Evolutionary conservation across 2,113 vertebrate species (phyloP).

Genomic region (Salminus brasiliensis): DNA sequence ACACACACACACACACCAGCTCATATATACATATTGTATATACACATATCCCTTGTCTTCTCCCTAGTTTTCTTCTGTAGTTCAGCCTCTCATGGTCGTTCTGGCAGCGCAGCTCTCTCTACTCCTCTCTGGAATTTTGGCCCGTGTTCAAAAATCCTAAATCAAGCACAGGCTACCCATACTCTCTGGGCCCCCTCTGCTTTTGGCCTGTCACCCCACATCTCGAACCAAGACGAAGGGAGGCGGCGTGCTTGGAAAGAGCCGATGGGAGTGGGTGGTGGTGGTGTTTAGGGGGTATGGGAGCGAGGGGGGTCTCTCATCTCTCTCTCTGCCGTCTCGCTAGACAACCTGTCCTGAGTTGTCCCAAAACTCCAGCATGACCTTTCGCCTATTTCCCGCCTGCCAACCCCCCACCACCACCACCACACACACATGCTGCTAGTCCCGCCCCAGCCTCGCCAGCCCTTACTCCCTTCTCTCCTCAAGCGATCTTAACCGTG

Average conservation of each 20-base stretch:
- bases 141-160: slow-evolving; percentile 74
- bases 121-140: slow-evolving; percentile 78
- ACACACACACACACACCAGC: no score
- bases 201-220: slow-evolving; percentile 65
- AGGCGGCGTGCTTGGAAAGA: not conserved
- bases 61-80: slow-evolving; percentile 38
- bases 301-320: no score
- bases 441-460: not conserved
- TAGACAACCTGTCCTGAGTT: slow-evolving; percentile 50
- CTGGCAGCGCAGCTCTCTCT: slow-evolving; percentile 51
- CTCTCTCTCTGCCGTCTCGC: not conserved
- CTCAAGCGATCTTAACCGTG: not conserved
- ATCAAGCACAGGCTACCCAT: slow-evolving; percentile 69
- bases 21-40: slow-evolving; percentile 38
- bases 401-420: not conserved
- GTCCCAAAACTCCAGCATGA: slow-evolving; percentile 10
- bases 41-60: slow-evolving; percentile 52
- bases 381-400: slow-evolving; percentile 13
- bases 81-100: slow-evolving; percentile 21
- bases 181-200: slow-evolving; percentile 62
- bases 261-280: not conserved
- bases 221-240: slow-evolving; percentile 54
- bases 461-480: not conserved
- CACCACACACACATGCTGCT: not conserved
- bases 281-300: no score